phyloP scores from a whole-genome alignment of 2,797 vertebrate species.

The Neosilurus mollespiculum region DNA sequence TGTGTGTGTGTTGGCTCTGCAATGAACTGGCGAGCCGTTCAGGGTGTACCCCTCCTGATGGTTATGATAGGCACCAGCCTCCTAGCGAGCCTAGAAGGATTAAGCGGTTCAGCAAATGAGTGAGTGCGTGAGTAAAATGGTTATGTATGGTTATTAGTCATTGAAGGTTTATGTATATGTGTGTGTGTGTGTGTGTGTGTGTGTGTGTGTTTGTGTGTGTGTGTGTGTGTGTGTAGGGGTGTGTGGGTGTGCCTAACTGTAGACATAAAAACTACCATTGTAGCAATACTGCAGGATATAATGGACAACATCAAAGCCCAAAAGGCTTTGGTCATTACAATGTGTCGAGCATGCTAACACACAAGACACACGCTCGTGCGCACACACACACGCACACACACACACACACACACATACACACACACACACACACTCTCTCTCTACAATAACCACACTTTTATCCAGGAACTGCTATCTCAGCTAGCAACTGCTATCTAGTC shows the following conservation, averaged over 20 bases:
- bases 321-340: neutral
- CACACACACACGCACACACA: constrained; percentile 1
- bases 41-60: too few species aligned
- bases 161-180: neutral
- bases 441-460: neutral
- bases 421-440: neutral
- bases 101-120: too few species aligned
- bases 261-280: neutral
- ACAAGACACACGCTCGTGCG: neutral
- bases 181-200: neutral
- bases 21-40: too few species aligned
- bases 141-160: neutral
- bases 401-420: constrained; percentile 2
- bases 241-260: neutral
- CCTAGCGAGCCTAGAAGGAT: too few species aligned
- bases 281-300: neutral
- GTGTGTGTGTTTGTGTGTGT: neutral
- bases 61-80: too few species aligned
- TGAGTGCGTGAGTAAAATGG: too few species aligned
- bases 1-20: too few species aligned
- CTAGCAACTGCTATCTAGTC: constrained; percentile 17
- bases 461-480: constrained; percentile 30
- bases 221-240: neutral
- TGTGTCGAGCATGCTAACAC: neutral
- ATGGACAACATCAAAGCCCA: neutral